Conservation (phyloP, 1,140 invertebrate genomes). For the Drosophila triauraria region DNA sequence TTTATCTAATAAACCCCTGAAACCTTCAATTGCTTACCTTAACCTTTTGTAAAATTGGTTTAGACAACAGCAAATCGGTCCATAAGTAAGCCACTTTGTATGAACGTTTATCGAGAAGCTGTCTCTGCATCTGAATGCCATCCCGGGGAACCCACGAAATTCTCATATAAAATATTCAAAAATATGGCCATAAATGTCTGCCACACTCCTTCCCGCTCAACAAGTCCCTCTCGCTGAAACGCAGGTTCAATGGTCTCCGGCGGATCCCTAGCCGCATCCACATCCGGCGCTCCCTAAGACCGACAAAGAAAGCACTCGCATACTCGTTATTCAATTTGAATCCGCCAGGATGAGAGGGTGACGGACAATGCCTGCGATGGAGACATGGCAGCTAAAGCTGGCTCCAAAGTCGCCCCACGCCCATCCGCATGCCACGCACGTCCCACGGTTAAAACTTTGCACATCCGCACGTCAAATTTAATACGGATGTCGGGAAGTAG, state of each 20-base stretch:
- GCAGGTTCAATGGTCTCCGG: conserved; percentile 37
- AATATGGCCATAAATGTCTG: conserved; percentile 26
- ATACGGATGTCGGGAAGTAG: conserved; percentile 42
- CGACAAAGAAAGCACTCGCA: conserved; percentile 24
- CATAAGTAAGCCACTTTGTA: conserved; percentile 20
- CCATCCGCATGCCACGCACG: conserved; percentile 54
- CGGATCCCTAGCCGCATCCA: not conserved
- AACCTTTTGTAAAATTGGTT: not conserved
- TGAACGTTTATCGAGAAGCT: conserved; percentile 17
- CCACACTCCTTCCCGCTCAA: conserved; percentile 20
- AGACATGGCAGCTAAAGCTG: conserved; percentile 12
- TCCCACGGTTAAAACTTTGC: conserved; percentile 63
- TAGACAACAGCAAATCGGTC: conserved; percentile 15
- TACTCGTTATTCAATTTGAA: conserved; percentile 55
- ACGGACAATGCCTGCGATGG: not conserved
- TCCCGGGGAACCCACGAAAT: conserved; percentile 10
- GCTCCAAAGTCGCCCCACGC: conserved; percentile 24
- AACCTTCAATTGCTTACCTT: not conserved
- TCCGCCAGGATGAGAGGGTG: conserved; percentile 12
- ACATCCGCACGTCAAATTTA: conserved; percentile 64
- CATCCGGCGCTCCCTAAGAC: not conserved
- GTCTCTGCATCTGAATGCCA: conserved; percentile 19
- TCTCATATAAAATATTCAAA: conserved; percentile 37
- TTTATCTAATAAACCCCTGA: not conserved
- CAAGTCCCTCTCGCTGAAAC: conserved; percentile 23